These are phyloP conservation scores for Buphagus erythrorhynchus DNA, from an alignment of 2,797 vertebrate species.

Conservation along the genomic window DNA sequence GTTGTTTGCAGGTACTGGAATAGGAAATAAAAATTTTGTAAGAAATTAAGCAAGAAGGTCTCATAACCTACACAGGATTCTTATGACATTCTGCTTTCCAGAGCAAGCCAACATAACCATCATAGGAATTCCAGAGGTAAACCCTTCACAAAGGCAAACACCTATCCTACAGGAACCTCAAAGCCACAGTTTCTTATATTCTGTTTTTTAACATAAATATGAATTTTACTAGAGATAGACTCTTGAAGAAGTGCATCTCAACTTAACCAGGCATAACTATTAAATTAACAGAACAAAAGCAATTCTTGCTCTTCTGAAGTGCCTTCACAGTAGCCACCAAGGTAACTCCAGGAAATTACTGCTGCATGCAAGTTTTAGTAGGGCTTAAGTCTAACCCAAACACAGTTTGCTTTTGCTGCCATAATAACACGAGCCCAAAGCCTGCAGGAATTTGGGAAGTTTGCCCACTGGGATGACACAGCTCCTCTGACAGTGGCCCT, in stretches of 20 bases:
- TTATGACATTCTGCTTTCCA: not conserved
- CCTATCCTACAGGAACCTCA: not conserved
- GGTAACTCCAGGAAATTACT: not conserved
- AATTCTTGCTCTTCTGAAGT: not conserved
- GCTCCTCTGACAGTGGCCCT: not conserved
- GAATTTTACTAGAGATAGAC: not conserved
- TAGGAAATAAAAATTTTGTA: not conserved
- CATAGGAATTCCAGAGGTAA: not conserved
- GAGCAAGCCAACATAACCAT: not conserved
- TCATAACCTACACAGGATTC: not conserved
- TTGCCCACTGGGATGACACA: constrained; percentile 2
- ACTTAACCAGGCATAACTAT: not conserved
- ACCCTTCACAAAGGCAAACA: not conserved
- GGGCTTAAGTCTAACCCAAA: not conserved
- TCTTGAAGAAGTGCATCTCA: not conserved
- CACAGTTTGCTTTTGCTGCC: not conserved
- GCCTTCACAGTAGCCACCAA: not conserved
- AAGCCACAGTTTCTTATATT: not conserved
- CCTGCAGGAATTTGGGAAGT: not conserved
- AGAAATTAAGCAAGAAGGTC: not conserved
- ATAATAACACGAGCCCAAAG: not conserved
- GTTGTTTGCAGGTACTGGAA: not conserved
- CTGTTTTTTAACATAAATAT: not conserved
- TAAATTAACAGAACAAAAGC: not conserved
- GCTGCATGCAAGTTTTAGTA: not conserved